Conservation (phyloP, 2,797 vertebrate genomes). For the Aphelocoma californica region DNA sequence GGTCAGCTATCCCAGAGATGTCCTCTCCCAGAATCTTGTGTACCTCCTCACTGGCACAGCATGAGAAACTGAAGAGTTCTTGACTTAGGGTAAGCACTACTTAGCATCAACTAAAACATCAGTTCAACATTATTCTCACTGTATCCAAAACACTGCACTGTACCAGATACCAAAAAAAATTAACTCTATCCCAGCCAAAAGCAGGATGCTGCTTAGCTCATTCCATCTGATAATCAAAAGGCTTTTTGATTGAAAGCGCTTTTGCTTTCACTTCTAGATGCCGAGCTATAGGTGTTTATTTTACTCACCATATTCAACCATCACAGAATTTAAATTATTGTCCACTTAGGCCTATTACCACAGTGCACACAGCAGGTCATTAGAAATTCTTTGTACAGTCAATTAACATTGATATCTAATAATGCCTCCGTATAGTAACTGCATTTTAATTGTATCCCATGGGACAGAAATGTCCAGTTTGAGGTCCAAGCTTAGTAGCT, state of each 20-base stretch:
- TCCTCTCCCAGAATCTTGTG: neutral
- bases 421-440: neutral
- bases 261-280: neutral
- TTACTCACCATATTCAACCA: neutral
- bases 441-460: neutral
- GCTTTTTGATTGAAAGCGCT: neutral
- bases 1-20: neutral
- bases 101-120: neutral
- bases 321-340: neutral
- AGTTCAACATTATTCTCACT: neutral
- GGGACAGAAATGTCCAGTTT: neutral
- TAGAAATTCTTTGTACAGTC: neutral
- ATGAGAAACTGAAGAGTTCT: neutral
- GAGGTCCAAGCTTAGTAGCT: neutral
- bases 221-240: neutral
- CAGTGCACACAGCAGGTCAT: neutral
- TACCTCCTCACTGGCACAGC: neutral
- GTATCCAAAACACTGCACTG: neutral
- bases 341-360: neutral
- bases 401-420: neutral
- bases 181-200: neutral
- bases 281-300: neutral
- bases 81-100: neutral
- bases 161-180: neutral
- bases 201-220: neutral